phyloP scores from a whole-genome alignment of 2,888 invertebrate genomes.

The Leucozona laternaria region DNA sequence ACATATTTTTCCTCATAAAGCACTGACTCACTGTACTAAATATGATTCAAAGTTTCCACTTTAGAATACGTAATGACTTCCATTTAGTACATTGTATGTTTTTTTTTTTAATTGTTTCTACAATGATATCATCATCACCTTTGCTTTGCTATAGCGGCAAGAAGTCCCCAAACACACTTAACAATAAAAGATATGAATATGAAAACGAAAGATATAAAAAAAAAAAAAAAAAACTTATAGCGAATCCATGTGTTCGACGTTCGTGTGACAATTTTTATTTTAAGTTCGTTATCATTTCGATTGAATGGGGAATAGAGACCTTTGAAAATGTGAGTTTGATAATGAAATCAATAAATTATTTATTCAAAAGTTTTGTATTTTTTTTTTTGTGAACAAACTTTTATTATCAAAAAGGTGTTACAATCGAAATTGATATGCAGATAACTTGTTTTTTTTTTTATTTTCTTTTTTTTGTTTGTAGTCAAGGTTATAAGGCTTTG shows the following conservation, averaged over 20 bases:
- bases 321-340: neutral
- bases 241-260: slow-evolving; percentile 20
- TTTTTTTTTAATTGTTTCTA: neutral
- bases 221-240: neutral
- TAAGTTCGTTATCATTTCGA: slow-evolving; percentile 19
- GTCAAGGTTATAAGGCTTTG: neutral
- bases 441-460: slow-evolving; percentile 9
- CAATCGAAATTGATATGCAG: neutral
- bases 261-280: slow-evolving; percentile 13
- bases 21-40: slow-evolving; percentile 33
- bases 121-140: slow-evolving; percentile 30
- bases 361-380: slow-evolving; percentile 11
- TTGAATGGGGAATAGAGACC: neutral
- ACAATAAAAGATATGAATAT: slow-evolving; percentile 13
- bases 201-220: slow-evolving; percentile 10
- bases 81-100: neutral
- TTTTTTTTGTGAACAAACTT: slow-evolving; percentile 1
- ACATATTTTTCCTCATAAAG: neutral
- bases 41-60: slow-evolving; percentile 35
- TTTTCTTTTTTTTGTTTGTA: neutral
- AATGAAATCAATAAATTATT: slow-evolving; percentile 13
- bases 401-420: slow-evolving; percentile 19
- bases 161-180: neutral
- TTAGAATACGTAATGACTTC: slow-evolving; percentile 33
- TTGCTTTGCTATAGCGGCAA: slow-evolving; percentile 37